These are phyloP conservation scores for Sebastes hubbsi DNA, from an alignment of 2,797 vertebrate species.

Conservation along the genomic window DNA sequence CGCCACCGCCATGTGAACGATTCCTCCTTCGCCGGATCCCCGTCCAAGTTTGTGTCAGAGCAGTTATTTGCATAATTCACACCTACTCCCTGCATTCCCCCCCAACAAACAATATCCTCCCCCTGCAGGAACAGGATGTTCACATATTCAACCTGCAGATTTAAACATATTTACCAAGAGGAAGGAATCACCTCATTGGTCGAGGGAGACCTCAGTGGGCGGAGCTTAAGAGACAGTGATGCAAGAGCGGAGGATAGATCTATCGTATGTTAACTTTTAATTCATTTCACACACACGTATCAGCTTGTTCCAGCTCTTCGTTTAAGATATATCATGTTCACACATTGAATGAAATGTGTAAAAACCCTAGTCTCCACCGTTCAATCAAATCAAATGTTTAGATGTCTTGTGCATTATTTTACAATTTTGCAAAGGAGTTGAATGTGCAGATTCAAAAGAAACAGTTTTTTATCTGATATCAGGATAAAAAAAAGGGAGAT, in stretches of 20 bases:
- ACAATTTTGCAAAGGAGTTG: no score
- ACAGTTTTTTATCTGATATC: no score
- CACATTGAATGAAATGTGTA: no score
- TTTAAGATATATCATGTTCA: no score
- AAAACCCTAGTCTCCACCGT: no score
- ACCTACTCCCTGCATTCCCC: slow-evolving; percentile 60
- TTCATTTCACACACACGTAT: neutral
- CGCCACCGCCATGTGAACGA: slow-evolving; percentile 7
- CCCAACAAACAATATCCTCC: slow-evolving; percentile 35
- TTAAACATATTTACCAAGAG: neutral
- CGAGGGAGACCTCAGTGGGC: neutral
- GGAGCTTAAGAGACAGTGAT: neutral
- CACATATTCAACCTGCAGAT: neutral
- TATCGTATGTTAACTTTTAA: neutral
- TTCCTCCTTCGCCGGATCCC: slow-evolving; percentile 53
- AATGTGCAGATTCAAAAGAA: no score
- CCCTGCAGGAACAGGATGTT: slow-evolving; percentile 13
- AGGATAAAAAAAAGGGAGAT: no score
- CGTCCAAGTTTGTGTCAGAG: slow-evolving; percentile 74
- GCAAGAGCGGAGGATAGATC: neutral
- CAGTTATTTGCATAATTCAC: slow-evolving; percentile 83
- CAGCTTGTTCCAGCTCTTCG: no score
- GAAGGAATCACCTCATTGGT: slow-evolving; percentile 9
- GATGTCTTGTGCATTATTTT: no score
- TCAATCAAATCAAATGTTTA: no score